These are phyloP conservation scores for Trachemys scripta DNA, from an alignment of 2,113 vertebrate genomes.

Conservation along the genomic window DNA sequence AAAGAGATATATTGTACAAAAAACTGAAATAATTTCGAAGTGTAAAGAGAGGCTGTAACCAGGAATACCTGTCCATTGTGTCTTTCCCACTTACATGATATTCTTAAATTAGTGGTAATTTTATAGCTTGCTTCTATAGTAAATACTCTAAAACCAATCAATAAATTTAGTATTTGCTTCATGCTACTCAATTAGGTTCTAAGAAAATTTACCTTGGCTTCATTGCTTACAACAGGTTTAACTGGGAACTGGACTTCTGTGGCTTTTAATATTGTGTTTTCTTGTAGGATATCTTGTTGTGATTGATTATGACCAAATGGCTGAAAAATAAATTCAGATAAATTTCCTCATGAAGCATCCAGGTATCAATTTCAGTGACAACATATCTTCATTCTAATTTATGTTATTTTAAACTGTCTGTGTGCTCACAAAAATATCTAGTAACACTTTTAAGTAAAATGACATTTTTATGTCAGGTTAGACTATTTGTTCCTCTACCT, in stretches of 20 bases:
- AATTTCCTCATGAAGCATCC: slow-evolving; percentile 51
- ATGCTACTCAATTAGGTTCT: slow-evolving; percentile 12
- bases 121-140: not conserved
- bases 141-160: not conserved
- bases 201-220: slow-evolving; percentile 92
- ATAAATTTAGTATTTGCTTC: not conserved
- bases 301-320: slow-evolving; percentile 99
- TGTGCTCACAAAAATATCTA: slow-evolving; percentile 25
- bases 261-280: slow-evolving; percentile 99
- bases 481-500: not conserved
- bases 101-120: slow-evolving; percentile 4
- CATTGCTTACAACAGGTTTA: slow-evolving; percentile 97
- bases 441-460: not conserved
- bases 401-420: not conserved
- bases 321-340: slow-evolving; percentile 78
- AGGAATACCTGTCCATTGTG: not conserved
- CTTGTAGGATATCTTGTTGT: slow-evolving; percentile 99
- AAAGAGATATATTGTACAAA: not conserved
- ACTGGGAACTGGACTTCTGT: slow-evolving; percentile 98
- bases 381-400: not conserved
- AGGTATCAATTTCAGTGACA: slow-evolving; percentile 31
- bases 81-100: not conserved
- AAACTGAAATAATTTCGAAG: not conserved
- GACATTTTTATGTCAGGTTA: not conserved
- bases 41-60: not conserved